Conservation (phyloP, 2,797 vertebrate species). For the Echeneis naucrates region DNA sequence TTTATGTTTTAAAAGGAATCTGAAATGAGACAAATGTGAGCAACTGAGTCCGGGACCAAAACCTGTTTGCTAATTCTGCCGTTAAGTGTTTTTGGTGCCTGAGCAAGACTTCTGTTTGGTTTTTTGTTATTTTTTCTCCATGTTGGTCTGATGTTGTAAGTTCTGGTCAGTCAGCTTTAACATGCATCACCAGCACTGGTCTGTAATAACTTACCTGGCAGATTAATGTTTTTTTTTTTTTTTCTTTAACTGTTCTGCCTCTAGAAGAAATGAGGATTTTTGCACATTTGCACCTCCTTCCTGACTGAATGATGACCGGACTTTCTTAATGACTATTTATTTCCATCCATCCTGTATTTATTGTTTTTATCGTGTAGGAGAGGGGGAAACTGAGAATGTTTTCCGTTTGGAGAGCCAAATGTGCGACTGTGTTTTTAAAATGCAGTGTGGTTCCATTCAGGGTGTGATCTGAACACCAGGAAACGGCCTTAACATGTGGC, state of each 20-base stretch:
- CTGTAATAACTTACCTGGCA: not conserved
- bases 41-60: conserved; percentile 65
- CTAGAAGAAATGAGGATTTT: conserved; percentile 28
- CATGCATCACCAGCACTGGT: not conserved
- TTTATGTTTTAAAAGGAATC: conserved; percentile 48
- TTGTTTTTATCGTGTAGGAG: conserved; percentile 47
- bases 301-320: conserved; percentile 33
- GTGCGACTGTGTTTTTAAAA: conserved; percentile 16
- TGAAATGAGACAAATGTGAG: not conserved
- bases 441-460: conserved; percentile 23
- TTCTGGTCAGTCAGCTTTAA: not conserved
- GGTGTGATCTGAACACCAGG: not conserved
- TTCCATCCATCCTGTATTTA: conserved; percentile 66
- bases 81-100: conserved; percentile 28
- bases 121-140: not conserved
- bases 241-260: conserved; percentile 21
- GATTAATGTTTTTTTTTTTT: too few species aligned
- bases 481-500: conserved; percentile 43
- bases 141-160: not conserved
- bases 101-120: not conserved
- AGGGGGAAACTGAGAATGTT: not conserved
- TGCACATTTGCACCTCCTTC: conserved; percentile 60
- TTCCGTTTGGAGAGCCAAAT: conserved; percentile 25
- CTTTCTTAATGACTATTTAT: conserved; percentile 58
- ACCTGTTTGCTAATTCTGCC: conserved; percentile 9